phyloP scores from a whole-genome alignment of 2,797 vertebrate species.

The Brachyrhaphis roseni region DNA sequence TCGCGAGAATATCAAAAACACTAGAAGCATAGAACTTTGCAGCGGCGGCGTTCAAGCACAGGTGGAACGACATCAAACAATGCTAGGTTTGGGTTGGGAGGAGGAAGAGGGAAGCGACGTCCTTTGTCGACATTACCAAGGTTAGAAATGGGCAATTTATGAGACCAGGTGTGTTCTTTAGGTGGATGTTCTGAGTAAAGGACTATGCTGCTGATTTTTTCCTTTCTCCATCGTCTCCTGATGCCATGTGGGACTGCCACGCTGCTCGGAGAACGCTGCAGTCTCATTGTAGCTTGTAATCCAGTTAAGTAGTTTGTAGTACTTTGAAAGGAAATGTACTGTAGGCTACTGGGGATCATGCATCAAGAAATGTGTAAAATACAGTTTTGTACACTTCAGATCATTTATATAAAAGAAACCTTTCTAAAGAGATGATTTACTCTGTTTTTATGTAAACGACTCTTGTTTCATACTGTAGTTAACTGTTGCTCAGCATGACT shows the following conservation, averaged over 20 bases:
- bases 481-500: conserved; percentile 82
- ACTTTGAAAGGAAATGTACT: conserved; percentile 73
- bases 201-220: conserved; percentile 79
- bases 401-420: conserved; percentile 82
- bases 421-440: conserved; percentile 82
- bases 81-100: conserved; percentile 18
- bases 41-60: conserved; percentile 71
- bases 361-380: conserved; percentile 80
- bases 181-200: conserved; percentile 73
- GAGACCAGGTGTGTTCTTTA: conserved; percentile 73
- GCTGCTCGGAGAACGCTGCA: conserved; percentile 55
- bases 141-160: conserved; percentile 69
- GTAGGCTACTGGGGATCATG: conserved; percentile 75
- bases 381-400: conserved; percentile 86
- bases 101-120: conserved; percentile 24
- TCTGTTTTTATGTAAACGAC: conserved; percentile 80
- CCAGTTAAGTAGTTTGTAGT: conserved; percentile 78
- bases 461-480: conserved; percentile 81
- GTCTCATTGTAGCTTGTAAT: conserved; percentile 78
- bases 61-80: conserved; percentile 59
- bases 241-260: conserved; percentile 74
- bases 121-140: conserved; percentile 54
- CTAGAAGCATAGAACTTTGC: conserved; percentile 60
- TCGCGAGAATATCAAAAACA: conserved; percentile 73
- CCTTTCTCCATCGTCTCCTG: conserved; percentile 73